These are phyloP conservation scores for Corythornis leucogaster DNA, from an alignment of 2,797 vertebrate species.

Conservation along the genomic window DNA sequence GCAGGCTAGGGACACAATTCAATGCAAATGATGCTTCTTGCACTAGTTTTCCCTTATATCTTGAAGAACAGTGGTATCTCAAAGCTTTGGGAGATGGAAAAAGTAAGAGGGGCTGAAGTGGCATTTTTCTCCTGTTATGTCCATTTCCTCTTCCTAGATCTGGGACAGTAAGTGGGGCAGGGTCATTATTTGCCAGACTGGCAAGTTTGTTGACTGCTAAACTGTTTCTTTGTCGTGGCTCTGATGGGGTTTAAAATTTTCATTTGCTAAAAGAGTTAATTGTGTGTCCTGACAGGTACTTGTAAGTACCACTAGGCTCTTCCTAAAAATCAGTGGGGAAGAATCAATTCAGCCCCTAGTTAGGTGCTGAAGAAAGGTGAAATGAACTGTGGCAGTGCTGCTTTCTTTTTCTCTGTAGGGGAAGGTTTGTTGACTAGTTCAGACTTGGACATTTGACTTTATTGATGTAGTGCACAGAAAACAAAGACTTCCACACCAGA, in stretches of 20 bases:
- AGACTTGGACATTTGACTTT: not conserved
- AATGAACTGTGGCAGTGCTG: rapidly evolving
- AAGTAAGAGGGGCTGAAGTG: not conserved
- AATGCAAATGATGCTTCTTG: not conserved
- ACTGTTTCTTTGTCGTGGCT: not conserved
- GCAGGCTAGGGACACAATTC: not conserved
- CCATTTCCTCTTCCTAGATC: not conserved
- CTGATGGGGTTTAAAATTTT: not conserved
- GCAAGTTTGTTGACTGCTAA: rapidly evolving
- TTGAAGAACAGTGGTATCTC: not conserved
- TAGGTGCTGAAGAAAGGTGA: not conserved
- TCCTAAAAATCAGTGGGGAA: not conserved
- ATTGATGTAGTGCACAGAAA: not conserved
- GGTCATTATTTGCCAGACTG: not conserved
- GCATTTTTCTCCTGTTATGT: not conserved
- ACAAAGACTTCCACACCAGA: not conserved
- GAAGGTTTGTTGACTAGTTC: not conserved
- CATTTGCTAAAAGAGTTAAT: not conserved
- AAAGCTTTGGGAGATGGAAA: not conserved
- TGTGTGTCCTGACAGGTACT: not conserved
- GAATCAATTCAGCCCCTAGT: too few relatives aligned
- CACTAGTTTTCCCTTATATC: not conserved
- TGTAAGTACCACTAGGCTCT: not conserved
- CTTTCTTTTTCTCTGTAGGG: not conserved
- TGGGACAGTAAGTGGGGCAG: not conserved